phyloP scores from a whole-genome alignment of 1,140 invertebrate species.

The Magallana ariakensis region DNA sequence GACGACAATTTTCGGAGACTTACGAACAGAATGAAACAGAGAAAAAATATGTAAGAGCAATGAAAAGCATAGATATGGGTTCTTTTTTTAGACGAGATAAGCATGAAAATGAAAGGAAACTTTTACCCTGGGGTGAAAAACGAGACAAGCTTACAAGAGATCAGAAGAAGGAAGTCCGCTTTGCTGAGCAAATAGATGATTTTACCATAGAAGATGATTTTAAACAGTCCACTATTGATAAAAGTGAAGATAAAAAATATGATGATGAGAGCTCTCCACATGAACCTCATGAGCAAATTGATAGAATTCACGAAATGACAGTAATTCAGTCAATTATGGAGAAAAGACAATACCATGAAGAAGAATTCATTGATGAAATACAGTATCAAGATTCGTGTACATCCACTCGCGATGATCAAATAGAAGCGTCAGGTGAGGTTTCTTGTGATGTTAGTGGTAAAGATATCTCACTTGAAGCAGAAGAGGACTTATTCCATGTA shows the following conservation, averaged over 20 bases:
- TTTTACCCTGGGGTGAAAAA: neutral
- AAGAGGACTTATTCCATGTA: slow-evolving; percentile 50
- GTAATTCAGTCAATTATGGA: slow-evolving; percentile 73
- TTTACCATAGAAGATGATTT: slow-evolving; percentile 11
- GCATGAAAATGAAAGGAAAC: neutral
- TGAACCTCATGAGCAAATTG: slow-evolving; percentile 76
- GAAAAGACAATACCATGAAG: slow-evolving; percentile 64
- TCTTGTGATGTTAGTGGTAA: neutral
- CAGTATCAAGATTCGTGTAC: slow-evolving; percentile 41
- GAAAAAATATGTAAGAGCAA: slow-evolving; percentile 55
- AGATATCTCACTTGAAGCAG: slow-evolving; percentile 9
- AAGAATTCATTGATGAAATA: slow-evolving; percentile 47
- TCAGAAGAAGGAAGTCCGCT: neutral
- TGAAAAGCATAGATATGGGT: slow-evolving; percentile 73
- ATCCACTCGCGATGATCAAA: slow-evolving; percentile 37
- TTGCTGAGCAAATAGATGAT: slow-evolving; percentile 4
- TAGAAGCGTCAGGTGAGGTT: slow-evolving; percentile 35
- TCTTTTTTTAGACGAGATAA: slow-evolving; percentile 69
- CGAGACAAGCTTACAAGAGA: neutral
- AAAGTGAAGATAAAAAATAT: slow-evolving; percentile 32
- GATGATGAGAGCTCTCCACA: neutral
- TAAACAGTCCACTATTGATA: slow-evolving; percentile 39
- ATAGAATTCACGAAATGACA: slow-evolving; percentile 70
- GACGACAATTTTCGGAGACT: slow-evolving; percentile 74
- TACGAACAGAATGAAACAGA: slow-evolving; percentile 68